Conservation (phyloP, 2,797 vertebrate genomes). For the Fistularia commersonii region DNA sequence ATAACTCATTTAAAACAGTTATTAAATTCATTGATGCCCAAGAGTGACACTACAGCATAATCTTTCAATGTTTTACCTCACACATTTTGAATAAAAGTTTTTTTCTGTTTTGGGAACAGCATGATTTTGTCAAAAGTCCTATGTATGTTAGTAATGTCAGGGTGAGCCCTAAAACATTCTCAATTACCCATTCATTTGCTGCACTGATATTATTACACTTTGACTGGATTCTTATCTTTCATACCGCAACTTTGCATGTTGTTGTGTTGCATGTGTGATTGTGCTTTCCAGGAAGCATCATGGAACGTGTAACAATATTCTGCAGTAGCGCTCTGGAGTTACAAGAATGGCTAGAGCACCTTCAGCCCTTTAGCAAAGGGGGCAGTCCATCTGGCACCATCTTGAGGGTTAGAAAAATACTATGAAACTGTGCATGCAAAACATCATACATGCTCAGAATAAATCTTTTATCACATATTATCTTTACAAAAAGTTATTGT, state of each 20-base stretch:
- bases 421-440: background rate
- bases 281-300: slow-evolving; percentile 62
- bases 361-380: slow-evolving; percentile 85
- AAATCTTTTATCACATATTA: background rate
- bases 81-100: too few species aligned
- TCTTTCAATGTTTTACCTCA: background rate
- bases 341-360: slow-evolving; percentile 93
- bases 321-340: slow-evolving; percentile 86
- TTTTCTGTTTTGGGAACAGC: too few species aligned
- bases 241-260: background rate
- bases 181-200: background rate
- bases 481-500: background rate
- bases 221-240: background rate
- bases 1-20: too few species aligned
- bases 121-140: too few species aligned
- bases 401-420: slow-evolving; percentile 72
- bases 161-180: too few species aligned
- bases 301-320: slow-evolving; percentile 84
- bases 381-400: slow-evolving; percentile 78
- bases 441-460: background rate
- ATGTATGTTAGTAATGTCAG: too few species aligned
- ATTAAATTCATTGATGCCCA: too few species aligned
- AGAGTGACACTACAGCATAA: too few species aligned
- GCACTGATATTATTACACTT: background rate
- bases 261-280: slow-evolving; percentile 3